Conservation (phyloP, 2,797 vertebrate genomes). For the Micropoecilia bifurca region DNA sequence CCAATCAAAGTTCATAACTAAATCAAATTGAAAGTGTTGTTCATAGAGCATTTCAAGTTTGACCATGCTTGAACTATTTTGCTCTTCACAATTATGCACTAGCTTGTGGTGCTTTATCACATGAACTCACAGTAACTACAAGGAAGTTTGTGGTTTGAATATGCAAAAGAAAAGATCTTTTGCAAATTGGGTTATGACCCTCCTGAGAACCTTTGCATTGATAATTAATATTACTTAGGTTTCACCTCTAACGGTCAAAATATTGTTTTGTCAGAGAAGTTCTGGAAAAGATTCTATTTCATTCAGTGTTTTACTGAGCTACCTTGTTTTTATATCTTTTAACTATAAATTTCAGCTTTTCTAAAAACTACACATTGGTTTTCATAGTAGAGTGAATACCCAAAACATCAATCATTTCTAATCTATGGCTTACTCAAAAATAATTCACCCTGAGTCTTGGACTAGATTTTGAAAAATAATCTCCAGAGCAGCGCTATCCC, state of each 20-base stretch:
- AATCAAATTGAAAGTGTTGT: not conserved
- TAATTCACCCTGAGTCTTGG: conserved; percentile 52
- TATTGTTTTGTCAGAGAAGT: conserved; percentile 59
- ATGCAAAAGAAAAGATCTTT: not conserved
- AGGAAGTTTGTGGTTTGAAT: conserved; percentile 23
- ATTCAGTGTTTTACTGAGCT: conserved; percentile 56
- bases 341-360: conserved; percentile 63
- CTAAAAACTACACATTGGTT: conserved; percentile 69
- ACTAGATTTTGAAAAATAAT: conserved; percentile 65
- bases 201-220: conserved; percentile 53
- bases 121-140: not conserved
- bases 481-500: conserved; percentile 49
- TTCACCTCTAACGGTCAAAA: conserved; percentile 61
- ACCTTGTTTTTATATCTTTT: conserved; percentile 63
- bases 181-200: conserved; percentile 3
- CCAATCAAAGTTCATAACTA: too few species aligned
- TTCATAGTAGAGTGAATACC: conserved; percentile 67
- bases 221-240: conserved; percentile 52
- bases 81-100: not conserved
- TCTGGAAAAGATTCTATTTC: conserved; percentile 70
- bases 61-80: not conserved
- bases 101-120: not conserved
- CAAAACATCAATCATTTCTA: conserved; percentile 56
- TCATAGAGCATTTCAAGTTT: not conserved
- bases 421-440: conserved; percentile 32